Base-by-base conservation (phyloP, 2,888 invertebrate species). In the Eueremaeus valkanovi region DNA sequence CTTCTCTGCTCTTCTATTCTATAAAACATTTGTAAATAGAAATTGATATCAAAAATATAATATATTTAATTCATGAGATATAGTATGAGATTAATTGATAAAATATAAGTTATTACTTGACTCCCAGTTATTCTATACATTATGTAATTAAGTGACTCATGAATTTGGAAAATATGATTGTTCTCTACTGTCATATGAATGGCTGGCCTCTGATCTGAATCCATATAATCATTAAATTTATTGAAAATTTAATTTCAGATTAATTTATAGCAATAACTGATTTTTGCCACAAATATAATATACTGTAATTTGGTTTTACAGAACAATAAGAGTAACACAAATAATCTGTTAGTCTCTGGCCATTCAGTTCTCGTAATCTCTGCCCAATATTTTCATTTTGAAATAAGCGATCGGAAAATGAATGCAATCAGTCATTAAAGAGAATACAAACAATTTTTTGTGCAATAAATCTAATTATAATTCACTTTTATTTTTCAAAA, bases 61-160 rank as follows among this genome's bases (percentile, higher is more conserved):
- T 58, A 29, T 21, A n/a, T n/a, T n/a, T n/a, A n/a, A n/a, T n/a
- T n/a, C n/a, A n/a, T n/a, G n/a, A n/a, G n/a, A n/a, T n/a, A n/a
- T n/a, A n/a, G n/a, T n/a, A 63, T 40, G 36, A 36, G 24, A 68
- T 68, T 40, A 68, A 33, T 42, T 40, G 68, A 40, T 24, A 68
- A 36, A n/a, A 68, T 27, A 9, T 55, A 27, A 55, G 55, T 24
- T 13, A 55, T 27, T 24, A 27, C 40, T 40, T 36, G 16, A 27
- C 21, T 31, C 21, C 31, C 31, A 63, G 31, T 40, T 68, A 68
- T 40, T 33, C 40, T 40, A 68, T 24, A 68, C 33, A 68, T 24
- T 40, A 68, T 63, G 21, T 68, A 68, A 68, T 61, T 61, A 61
- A 61, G 24, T 58, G 29, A 58, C 58, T 58, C 58, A 58, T 58